A percentile compares a stretch with the other conserved stretches of the same genome.
Conservation (phyloP, 1,140 invertebrate species). For the Pogonognathellus flavescens region DNA sequence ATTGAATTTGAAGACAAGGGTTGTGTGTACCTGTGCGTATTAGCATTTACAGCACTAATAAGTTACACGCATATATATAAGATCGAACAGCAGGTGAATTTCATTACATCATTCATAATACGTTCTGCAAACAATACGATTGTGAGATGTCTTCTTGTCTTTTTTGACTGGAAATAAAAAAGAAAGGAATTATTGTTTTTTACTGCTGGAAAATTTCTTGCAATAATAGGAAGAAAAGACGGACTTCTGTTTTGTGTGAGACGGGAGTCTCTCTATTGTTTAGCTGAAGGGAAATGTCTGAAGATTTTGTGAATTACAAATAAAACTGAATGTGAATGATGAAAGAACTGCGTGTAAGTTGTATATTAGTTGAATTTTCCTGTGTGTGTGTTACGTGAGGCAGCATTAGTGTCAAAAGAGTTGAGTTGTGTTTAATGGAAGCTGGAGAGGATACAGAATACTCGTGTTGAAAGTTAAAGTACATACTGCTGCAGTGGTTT, state of each 20-base stretch:
- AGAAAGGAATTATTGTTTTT: constrained; percentile 2
- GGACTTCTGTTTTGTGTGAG: not conserved
- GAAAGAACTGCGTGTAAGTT: not conserved
- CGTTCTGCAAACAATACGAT: constrained; percentile 50
- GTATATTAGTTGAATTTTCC: not conserved
- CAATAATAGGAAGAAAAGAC: constrained; percentile 3
- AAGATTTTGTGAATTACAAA: not conserved
- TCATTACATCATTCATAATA: constrained; percentile 44
- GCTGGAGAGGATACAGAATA: not conserved
- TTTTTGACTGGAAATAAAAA: not conserved
- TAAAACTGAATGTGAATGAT: not conserved
- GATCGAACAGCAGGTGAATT: constrained; percentile 40
- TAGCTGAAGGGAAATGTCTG: not conserved
- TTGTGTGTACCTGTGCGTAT: not conserved
- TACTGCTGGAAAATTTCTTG: not conserved
- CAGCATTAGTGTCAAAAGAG: not conserved
- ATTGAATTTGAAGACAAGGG: not conserved
- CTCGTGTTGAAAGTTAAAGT: constrained; percentile 6
- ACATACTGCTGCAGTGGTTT: too few species aligned
- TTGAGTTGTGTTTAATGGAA: not conserved
- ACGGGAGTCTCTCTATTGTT: not conserved
- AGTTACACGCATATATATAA: constrained; percentile 9
- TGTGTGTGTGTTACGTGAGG: not conserved
- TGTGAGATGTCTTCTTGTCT: constrained; percentile 34
- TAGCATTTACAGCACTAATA: constrained; percentile 27